Percentiles rank a stretch among this genome's conserved stretches.
Conservation (phyloP, 2,888 invertebrate species). For the Malacosoma neustria region DNA sequence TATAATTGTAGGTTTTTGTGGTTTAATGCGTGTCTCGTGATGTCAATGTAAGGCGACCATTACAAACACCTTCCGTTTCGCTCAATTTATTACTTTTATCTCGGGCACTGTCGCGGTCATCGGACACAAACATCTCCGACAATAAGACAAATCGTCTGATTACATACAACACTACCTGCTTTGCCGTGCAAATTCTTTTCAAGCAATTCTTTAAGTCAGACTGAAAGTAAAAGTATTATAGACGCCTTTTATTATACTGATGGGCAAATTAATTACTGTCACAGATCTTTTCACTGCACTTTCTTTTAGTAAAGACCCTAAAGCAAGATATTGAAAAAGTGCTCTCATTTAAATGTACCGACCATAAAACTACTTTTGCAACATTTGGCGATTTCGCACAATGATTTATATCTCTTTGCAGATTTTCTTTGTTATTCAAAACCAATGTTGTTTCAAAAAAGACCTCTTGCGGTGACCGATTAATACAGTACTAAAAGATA, state of each 20-base stretch:
- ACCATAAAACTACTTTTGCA: slow-evolving; percentile 55
- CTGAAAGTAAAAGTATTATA: slow-evolving; percentile 63
- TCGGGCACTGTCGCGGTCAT: slow-evolving; percentile 63
- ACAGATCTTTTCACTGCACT: slow-evolving; percentile 49
- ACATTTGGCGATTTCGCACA: slow-evolving; percentile 63
- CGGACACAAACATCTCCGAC: slow-evolving; percentile 65
- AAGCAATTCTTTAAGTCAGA: slow-evolving; percentile 41
- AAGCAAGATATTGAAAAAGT: slow-evolving; percentile 29
- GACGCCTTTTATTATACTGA: slow-evolving; percentile 32
- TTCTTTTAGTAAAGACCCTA: slow-evolving; percentile 30
- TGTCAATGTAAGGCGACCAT: slow-evolving; percentile 50
- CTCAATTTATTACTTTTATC: slow-evolving; percentile 71
- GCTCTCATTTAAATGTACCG: slow-evolving; percentile 41
- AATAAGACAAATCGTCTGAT: slow-evolving; percentile 72
- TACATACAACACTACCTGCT: slow-evolving; percentile 67
- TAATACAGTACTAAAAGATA: slow-evolving; percentile 34
- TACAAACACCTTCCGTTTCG: slow-evolving; percentile 67
- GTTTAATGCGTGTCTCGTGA: slow-evolving; percentile 32
- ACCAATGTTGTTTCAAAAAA: slow-evolving; percentile 48
- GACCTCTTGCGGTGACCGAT: slow-evolving; percentile 61
- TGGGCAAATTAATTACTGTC: slow-evolving; percentile 64
- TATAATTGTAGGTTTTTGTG: slow-evolving; percentile 6
- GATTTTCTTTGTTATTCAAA: slow-evolving; percentile 38
- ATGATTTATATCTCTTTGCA: slow-evolving; percentile 54
- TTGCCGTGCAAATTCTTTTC: slow-evolving; percentile 57